Conservation (phyloP, 2,888 invertebrate genomes). For the Drosophila kanekoi region DNA sequence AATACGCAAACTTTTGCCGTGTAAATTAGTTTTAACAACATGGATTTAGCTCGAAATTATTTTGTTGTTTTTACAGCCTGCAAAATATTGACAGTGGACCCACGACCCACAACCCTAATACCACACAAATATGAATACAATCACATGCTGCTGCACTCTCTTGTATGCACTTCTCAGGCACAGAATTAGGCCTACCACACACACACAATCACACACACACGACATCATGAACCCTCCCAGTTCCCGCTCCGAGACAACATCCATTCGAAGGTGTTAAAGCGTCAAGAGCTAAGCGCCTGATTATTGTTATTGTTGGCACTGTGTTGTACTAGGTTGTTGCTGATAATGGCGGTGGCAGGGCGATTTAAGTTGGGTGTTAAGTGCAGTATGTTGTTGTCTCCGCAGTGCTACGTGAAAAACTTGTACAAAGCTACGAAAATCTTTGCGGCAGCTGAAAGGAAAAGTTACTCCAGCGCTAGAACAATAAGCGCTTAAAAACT, state of each 20-base stretch:
- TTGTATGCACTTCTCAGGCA: conserved; percentile 24
- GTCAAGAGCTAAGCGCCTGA: conserved; percentile 31
- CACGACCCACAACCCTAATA: neutral
- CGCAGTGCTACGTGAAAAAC: conserved; percentile 13
- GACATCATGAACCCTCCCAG: neutral
- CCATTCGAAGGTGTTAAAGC: conserved; percentile 29
- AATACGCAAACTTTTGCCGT: neutral
- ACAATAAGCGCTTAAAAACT: conserved; percentile 42
- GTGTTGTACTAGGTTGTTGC: conserved; percentile 24
- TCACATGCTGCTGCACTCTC: neutral
- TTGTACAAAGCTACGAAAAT: conserved; percentile 51
- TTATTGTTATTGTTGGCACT: conserved; percentile 24
- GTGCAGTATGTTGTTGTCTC: conserved; percentile 26
- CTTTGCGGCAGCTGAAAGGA: conserved; percentile 23
- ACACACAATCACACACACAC: neutral
- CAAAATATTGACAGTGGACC: conserved; percentile 10
- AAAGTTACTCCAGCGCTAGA: conserved; percentile 41
- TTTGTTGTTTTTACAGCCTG: conserved; percentile 9
- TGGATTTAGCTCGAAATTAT: conserved; percentile 1
- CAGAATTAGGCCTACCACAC: conserved; percentile 29
- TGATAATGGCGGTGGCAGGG: conserved; percentile 55
- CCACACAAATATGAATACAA: conserved; percentile 4
- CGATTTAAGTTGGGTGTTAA: conserved; percentile 50
- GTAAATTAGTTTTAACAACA: conserved; percentile 8
- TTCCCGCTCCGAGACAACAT: neutral